These are phyloP conservation scores for Bursaphelenchus mucronatus DNA, from an alignment of 1,140 invertebrate genomes.

Conservation along the genomic window DNA sequence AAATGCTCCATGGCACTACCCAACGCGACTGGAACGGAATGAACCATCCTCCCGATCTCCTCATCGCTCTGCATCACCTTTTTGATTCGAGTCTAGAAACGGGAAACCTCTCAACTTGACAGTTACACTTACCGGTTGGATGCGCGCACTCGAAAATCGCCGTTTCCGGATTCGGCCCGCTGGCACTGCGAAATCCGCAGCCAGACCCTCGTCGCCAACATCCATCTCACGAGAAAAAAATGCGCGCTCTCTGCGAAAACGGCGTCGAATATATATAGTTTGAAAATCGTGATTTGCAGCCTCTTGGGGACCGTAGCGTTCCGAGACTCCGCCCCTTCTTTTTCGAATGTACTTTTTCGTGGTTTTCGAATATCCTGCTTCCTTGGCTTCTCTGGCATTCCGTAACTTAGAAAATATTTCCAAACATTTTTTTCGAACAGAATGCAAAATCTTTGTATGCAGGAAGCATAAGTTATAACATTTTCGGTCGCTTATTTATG, in stretches of 20 bases:
- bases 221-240: slow-evolving; percentile 9
- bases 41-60: slow-evolving; percentile 59
- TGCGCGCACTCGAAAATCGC: slow-evolving; percentile 55
- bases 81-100: slow-evolving; percentile 54
- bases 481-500: no score
- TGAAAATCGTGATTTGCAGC: no score
- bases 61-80: slow-evolving; percentile 61
- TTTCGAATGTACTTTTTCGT: no score
- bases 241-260: not conserved
- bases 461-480: no score
- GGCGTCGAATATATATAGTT: slow-evolving; percentile 3
- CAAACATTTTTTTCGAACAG: no score
- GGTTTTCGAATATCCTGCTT: no score
- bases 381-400: no score
- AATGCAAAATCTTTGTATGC: no score
- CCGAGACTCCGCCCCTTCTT: no score
- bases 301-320: no score
- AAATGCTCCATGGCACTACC: slow-evolving; percentile 60
- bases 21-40: slow-evolving; percentile 58
- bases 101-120: slow-evolving; percentile 22
- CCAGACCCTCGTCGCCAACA: slow-evolving; percentile 10
- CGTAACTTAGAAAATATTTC: no score
- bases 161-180: slow-evolving; percentile 52
- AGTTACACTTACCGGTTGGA: slow-evolving; percentile 53
- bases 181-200: not conserved